Percentiles rank a stretch among this genome's conserved stretches.
Evolutionary conservation across 2,113 vertebrate species (phyloP).

Genomic region (Panthera tigris): DNA sequence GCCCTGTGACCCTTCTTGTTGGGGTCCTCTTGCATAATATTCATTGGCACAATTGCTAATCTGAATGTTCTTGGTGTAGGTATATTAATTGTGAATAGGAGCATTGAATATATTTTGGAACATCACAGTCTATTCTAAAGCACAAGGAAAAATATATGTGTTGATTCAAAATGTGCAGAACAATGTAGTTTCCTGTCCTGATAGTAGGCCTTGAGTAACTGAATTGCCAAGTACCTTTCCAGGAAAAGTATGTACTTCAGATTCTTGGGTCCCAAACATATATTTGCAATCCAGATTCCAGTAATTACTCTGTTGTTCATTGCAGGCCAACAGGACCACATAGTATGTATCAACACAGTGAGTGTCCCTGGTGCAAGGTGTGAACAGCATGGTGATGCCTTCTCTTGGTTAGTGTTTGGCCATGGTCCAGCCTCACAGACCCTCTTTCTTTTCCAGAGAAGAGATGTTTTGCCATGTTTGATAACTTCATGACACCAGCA

Average conservation of each 20-base stretch:
- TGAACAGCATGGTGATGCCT: not conserved
- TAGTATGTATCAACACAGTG: not conserved
- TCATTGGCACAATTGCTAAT: not conserved
- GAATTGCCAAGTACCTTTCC: not conserved
- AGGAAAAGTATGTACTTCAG: not conserved
- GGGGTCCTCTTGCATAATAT: not conserved
- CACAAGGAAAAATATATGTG: constrained; percentile 1
- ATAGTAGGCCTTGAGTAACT: not conserved
- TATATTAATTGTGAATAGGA: not conserved
- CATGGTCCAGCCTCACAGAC: not conserved
- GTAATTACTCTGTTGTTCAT: not conserved
- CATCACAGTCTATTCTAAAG: constrained; percentile 19
- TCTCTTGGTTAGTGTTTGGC: not conserved
- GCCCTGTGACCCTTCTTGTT: not conserved
- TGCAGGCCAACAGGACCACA: not conserved
- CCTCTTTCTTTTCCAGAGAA: not conserved
- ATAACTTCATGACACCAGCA: not conserved
- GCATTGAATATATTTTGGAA: not conserved
- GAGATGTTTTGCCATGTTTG: not conserved
- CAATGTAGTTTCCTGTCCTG: constrained; percentile 47
- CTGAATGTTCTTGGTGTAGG: not conserved
- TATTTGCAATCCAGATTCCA: not conserved
- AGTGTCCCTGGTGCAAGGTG: not conserved
- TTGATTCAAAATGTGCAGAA: not conserved
- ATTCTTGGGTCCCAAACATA: not conserved